Base-by-base conservation (phyloP, 2,797 vertebrate genomes). In the Selene dorsalis region DNA sequence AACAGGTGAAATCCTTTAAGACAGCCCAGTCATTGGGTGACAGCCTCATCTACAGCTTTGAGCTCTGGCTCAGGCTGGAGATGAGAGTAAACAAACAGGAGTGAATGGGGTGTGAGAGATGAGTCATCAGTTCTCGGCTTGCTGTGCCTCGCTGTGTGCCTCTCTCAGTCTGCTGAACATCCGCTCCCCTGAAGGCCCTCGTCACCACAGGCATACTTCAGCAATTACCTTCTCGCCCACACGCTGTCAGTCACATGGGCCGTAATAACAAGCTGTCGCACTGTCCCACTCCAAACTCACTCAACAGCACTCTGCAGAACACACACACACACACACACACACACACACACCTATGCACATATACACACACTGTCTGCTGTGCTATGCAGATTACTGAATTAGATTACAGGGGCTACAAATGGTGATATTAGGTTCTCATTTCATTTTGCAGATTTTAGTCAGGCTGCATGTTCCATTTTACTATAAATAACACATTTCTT, bases 161-260 rank as follows among this genome's bases (percentile, higher is more conserved):
- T 76, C 72, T 75, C 83, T 87, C 83, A 86, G 92, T 93, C 91
- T 94, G 91, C 88, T 84, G 73, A 79, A 92, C 92, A 92, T 93
- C 92, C 93, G 92, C 86, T 91, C 80, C 77, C 79, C 83, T 60
- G 55, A 88, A 92, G 91, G 88, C 85, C 88, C 73, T 83, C 73
- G 67, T 83, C 91, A 88, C 91, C 92, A 64, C 90, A 92, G 89
- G 86, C 78, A 92, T 87, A 92, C 92, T 93, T 89, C 91, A 92
- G 88, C 89, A 92, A 91, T 93, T 89, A 92, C 93, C 91, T 88
- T 64, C 73, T 85, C 88, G 84, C 94, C 93, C 92, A 93, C 93
- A 87, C 69, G 24, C 87, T 84, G 84, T 92, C 92, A 90, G 86
- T 91, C 91, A 92, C 90, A 80, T 79, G 79, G 76, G 67, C 74